A percentile compares a stretch with the other conserved stretches of the same genome.
These are phyloP conservation scores for Argentina silus DNA, from an alignment of 2,797 vertebrate genomes.

Conservation along the genomic window DNA sequence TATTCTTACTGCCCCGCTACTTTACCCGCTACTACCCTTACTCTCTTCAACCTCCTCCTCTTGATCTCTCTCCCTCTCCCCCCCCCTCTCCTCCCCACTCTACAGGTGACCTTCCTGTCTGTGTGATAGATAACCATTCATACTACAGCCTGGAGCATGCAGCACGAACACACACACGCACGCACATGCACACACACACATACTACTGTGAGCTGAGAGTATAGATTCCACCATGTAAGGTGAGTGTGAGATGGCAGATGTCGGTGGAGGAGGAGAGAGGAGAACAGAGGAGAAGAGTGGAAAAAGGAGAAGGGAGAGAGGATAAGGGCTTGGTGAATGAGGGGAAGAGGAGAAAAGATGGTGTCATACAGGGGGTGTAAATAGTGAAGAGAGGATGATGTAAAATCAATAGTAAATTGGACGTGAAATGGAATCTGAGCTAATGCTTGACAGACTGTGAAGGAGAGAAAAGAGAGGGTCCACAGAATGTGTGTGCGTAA, in stretches of 20 bases:
- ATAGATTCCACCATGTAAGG: not conserved
- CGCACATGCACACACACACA: not conserved
- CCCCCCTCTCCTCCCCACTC: slow-evolving; percentile 27
- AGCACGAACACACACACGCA: not conserved
- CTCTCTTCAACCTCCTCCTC: slow-evolving; percentile 28
- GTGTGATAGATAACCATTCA: slow-evolving; percentile 49
- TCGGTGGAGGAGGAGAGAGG: not conserved
- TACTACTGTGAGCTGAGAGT: too few relatives aligned
- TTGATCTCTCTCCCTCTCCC: slow-evolving; percentile 14
- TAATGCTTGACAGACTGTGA: slow-evolving; percentile 20
- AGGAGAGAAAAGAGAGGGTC: not conserved
- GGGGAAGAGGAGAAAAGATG: not conserved
- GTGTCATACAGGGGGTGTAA: not conserved
- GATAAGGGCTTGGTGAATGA: not conserved
- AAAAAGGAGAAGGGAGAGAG: not conserved
- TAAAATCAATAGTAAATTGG: slow-evolving; percentile 52
- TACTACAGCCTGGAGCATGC: slow-evolving; percentile 14
- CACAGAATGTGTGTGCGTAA: not conserved
- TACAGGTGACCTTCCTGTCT: slow-evolving; percentile 43
- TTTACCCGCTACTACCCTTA: slow-evolving; percentile 2
- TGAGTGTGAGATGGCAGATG: not conserved
- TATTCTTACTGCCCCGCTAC: not conserved
- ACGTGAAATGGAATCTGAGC: slow-evolving; percentile 49
- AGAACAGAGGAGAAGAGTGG: not conserved
- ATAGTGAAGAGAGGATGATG: not conserved